Percentiles rank a stretch among this genome's conserved stretches.
Conservation (phyloP, 2,797 vertebrate species). For the Echeneis naucrates region DNA sequence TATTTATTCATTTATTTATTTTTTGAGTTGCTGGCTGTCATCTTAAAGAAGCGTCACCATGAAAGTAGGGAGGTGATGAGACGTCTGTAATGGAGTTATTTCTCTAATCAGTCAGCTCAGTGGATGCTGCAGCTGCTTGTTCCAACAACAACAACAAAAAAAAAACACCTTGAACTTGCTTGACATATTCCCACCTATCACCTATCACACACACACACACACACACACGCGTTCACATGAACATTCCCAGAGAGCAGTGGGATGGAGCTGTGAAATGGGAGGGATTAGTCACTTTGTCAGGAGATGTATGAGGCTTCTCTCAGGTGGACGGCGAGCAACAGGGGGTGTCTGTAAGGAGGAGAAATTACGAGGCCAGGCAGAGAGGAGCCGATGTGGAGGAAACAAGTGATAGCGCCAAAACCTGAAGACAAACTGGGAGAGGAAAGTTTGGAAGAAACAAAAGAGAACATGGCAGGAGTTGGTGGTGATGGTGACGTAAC, state of each 20-base stretch:
- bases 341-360: constrained; percentile 52
- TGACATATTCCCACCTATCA: constrained; percentile 74
- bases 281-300: constrained; percentile 86
- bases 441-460: constrained; percentile 5
- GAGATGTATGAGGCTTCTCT: constrained; percentile 78
- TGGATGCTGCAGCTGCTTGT: constrained; percentile 57
- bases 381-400: constrained; percentile 19
- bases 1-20: too few relatives aligned
- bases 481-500: constrained; percentile 16
- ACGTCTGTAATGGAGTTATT: constrained; percentile 60
- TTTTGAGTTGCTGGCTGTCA: constrained; percentile 14
- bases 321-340: constrained; percentile 75
- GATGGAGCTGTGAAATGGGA: constrained; percentile 81
- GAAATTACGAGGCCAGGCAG: constrained; percentile 46
- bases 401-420: constrained; percentile 36
- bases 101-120: constrained; percentile 65
- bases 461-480: constrained; percentile 21
- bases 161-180: constrained; percentile 71
- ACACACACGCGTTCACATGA: constrained; percentile 46
- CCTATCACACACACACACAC: constrained; percentile 54
- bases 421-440: constrained; percentile 64
- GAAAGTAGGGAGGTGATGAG: constrained; percentile 50
- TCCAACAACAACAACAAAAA: constrained; percentile 52
- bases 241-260: constrained; percentile 68
- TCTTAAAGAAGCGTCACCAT: constrained; percentile 43